Percentiles rank a stretch among this genome's conserved stretches.
phyloP scores from a whole-genome alignment of 1,140 invertebrate species.

The Meloidogyne chitwoodi region DNA sequence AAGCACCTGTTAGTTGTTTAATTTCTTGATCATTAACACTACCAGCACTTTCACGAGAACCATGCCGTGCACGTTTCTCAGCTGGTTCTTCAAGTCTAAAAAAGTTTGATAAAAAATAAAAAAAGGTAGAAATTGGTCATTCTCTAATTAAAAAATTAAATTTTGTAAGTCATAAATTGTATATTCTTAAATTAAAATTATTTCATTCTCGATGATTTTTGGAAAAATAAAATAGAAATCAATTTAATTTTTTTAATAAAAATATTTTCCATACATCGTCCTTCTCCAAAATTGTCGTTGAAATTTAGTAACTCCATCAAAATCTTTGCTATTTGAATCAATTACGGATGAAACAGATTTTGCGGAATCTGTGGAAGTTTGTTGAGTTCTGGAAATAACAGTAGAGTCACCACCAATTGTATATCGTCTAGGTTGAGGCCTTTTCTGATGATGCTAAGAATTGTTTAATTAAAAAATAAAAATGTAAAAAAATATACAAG shows the following conservation, averaged over 20 bases:
- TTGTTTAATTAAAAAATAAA: background rate
- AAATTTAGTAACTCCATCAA: too few relatives aligned
- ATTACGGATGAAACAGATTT: background rate
- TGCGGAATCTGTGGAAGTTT: background rate
- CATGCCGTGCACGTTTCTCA: constrained; percentile 27
- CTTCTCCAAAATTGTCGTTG: background rate
- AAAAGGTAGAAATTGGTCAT: background rate
- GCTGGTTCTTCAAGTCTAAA: constrained; percentile 23
- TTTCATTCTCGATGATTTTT: too few relatives aligned
- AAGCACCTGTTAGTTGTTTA: constrained; percentile 2
- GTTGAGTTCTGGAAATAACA: background rate
- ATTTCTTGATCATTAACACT: constrained; percentile 27
- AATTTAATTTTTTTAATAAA: background rate
- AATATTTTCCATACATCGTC: background rate
- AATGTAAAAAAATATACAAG: background rate
- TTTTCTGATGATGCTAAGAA: background rate
- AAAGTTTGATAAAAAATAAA: too few relatives aligned
- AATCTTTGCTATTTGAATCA: background rate
- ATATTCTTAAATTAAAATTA: too few relatives aligned
- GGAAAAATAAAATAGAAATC: too few relatives aligned
- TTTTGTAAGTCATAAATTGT: background rate
- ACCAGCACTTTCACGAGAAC: constrained; percentile 22
- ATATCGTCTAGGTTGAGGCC: background rate
- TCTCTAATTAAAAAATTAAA: background rate
- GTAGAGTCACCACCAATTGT: background rate